phyloP scores from a whole-genome alignment of 2,888 invertebrate species.

The Antitype chi region DNA sequence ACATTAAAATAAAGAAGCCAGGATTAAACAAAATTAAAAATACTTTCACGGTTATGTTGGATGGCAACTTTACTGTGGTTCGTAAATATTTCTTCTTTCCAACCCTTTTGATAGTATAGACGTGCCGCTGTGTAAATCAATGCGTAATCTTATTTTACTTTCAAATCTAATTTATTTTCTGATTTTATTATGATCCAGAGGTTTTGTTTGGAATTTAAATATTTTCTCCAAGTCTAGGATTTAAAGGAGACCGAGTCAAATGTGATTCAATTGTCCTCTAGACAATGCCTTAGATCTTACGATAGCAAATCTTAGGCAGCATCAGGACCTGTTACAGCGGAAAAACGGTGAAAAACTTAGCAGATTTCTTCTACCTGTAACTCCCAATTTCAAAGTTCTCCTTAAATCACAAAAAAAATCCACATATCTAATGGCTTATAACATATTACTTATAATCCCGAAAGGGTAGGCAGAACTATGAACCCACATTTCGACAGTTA shows the following conservation, averaged over 20 bases:
- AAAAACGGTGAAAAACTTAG: conserved; percentile 3
- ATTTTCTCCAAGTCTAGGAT: conserved; percentile 25
- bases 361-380: neutral
- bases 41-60: neutral
- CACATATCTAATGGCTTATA: neutral
- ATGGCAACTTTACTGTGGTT: neutral
- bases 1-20: too few relatives aligned
- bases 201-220: conserved; percentile 33
- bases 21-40: too few relatives aligned
- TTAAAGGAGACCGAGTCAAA: conserved; percentile 36
- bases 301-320: conserved; percentile 36
- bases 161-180: conserved; percentile 35
- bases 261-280: conserved; percentile 60
- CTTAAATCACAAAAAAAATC: neutral
- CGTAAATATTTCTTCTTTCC: neutral
- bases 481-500: neutral
- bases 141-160: conserved; percentile 22
- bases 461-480: neutral
- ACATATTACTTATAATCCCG: neutral
- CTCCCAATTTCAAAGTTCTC: neutral
- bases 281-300: conserved; percentile 41
- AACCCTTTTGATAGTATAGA: conserved; percentile 1
- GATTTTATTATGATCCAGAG: conserved; percentile 23
- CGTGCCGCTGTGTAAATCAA: conserved; percentile 3
- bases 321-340: conserved; percentile 30